phyloP scores from a whole-genome alignment of 2,888 invertebrate genomes.

The Caenorhabditis angaria region DNA sequence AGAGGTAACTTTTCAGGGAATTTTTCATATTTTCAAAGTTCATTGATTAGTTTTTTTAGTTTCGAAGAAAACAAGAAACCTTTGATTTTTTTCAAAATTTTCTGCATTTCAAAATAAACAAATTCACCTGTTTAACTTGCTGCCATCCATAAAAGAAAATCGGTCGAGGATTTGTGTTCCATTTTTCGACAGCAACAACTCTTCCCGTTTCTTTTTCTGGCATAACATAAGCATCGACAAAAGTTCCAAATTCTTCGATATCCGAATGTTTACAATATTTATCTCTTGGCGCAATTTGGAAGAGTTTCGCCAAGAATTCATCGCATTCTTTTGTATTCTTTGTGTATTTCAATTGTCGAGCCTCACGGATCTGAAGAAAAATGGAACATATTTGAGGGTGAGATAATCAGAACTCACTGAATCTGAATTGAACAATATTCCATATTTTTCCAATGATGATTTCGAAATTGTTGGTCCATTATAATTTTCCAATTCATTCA shows the following conservation, averaged over 20 bases:
- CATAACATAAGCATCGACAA: constrained; percentile 41
- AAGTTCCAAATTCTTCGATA: constrained; percentile 34
- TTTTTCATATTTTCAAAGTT: constrained; percentile 8
- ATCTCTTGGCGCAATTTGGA: constrained; percentile 33
- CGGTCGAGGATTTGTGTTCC: constrained; percentile 26
- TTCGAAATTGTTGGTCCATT: constrained; percentile 28
- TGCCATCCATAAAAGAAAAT: constrained; percentile 30
- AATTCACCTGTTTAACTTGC: constrained; percentile 11
- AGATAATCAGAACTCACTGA: constrained; percentile 11
- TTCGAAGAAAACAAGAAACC: neutral
- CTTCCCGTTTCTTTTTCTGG: constrained; percentile 25
- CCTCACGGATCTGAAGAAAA: constrained; percentile 17
- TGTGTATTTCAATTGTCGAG: constrained; percentile 24
- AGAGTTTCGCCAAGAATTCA: constrained; percentile 20
- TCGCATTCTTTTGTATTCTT: constrained; percentile 14
- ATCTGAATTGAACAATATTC: constrained; percentile 27
- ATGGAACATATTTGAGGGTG: neutral
- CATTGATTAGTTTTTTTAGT: constrained; percentile 2
- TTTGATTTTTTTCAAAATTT: too few relatives aligned
- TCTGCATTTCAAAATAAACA: too few relatives aligned
- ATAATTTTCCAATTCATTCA: constrained; percentile 17
- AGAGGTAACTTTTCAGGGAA: too few relatives aligned
- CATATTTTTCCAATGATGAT: constrained; percentile 15
- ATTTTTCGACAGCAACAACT: constrained; percentile 18
- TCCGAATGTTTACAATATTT: constrained; percentile 25